phyloP scores from a whole-genome alignment of 2,113 vertebrate species.

The Barbus barbus region DNA sequence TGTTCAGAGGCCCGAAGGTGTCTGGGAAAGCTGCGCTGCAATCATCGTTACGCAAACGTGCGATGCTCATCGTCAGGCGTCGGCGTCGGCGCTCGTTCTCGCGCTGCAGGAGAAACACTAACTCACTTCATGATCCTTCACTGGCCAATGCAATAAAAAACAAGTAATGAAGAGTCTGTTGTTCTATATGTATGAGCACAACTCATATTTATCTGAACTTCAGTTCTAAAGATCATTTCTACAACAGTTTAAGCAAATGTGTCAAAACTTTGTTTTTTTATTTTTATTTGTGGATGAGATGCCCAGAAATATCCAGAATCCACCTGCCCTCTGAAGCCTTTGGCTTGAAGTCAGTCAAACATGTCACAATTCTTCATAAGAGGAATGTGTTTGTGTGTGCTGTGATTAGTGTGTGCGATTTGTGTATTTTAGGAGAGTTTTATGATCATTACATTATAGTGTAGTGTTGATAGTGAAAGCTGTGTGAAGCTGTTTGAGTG shows the following conservation, averaged over 20 bases:
- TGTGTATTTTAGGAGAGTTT: not conserved
- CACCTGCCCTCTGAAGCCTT: not conserved
- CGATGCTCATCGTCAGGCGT: slow-evolving; percentile 6
- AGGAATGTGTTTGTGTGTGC: not conserved
- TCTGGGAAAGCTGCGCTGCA: not conserved
- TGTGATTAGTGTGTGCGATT: not conserved
- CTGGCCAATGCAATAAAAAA: not conserved
- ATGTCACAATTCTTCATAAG: not conserved
- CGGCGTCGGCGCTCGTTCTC: slow-evolving; percentile 5
- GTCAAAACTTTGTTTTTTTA: too few relatives aligned
- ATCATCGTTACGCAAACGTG: not conserved
- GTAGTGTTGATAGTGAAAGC: not conserved
- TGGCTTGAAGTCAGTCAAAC: too few relatives aligned
- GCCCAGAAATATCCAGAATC: not conserved
- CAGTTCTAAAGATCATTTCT: not conserved
- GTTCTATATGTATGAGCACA: too few relatives aligned
- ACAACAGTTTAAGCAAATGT: not conserved
- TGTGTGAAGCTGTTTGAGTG: not conserved
- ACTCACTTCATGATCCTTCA: too few relatives aligned
- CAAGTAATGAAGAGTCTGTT: not conserved
- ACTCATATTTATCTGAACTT: not conserved
- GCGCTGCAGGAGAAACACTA: not conserved
- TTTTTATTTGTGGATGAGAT: not conserved
- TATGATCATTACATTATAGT: not conserved
- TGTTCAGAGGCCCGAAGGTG: slow-evolving; percentile 50